Evolutionary conservation across 2,888 invertebrate species (phyloP).

Genomic region (Campoplex nolae): DNA sequence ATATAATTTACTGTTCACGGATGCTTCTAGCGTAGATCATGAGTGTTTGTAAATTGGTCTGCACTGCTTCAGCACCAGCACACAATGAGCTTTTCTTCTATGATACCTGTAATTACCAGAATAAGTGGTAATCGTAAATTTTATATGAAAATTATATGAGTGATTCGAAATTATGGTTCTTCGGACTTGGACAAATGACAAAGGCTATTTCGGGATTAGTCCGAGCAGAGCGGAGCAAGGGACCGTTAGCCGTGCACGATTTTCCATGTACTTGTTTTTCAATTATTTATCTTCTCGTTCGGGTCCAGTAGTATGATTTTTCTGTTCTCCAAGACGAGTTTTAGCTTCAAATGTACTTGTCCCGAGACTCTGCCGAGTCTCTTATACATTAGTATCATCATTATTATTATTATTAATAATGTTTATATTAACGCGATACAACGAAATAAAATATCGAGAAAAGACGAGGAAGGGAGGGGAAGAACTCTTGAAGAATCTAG

Average conservation of each 20-base stretch:
- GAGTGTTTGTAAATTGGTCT: no score
- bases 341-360: neutral
- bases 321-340: neutral
- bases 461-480: neutral
- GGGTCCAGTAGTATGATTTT: neutral
- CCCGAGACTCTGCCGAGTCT: neutral
- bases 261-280: neutral
- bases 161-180: neutral
- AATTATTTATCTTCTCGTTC: neutral
- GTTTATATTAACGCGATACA: slow-evolving; percentile 1
- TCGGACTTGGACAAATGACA: neutral
- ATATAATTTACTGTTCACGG: no score
- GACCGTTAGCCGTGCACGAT: neutral
- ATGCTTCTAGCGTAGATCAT: no score
- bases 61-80: no score
- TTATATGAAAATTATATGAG: neutral
- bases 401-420: no score
- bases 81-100: neutral
- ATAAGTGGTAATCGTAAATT: neutral
- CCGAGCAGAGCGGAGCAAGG: neutral
- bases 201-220: neutral
- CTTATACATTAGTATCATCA: neutral
- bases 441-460: neutral
- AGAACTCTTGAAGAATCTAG: slow-evolving; percentile 42
- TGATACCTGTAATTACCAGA: neutral